Percentiles rank a stretch among this genome's conserved stretches.
Evolutionary conservation across 2,888 invertebrate genomes (phyloP).

Genomic region (Pollenia angustigena): DNA sequence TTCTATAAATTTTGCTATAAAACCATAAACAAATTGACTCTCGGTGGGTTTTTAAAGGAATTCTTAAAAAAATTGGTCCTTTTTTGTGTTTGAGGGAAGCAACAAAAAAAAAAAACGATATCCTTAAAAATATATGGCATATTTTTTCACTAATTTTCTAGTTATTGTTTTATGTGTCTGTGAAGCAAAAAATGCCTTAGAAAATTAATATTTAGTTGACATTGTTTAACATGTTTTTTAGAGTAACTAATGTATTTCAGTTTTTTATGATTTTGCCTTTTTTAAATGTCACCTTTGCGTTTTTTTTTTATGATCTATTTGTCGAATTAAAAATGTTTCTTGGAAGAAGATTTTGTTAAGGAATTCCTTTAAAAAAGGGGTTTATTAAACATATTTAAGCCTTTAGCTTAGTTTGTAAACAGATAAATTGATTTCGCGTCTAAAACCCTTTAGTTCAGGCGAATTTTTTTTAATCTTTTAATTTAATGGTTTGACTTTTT

Average conservation of each 20-base stretch:
- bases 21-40: slow-evolving; percentile 70
- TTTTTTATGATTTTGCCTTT: slow-evolving; percentile 48
- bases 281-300: slow-evolving; percentile 37
- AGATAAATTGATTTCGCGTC: slow-evolving; percentile 7
- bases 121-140: slow-evolving; percentile 3
- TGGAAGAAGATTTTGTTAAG: not conserved
- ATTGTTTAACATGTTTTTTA: slow-evolving; percentile 51
- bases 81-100: slow-evolving; percentile 10
- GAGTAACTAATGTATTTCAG: slow-evolving; percentile 48
- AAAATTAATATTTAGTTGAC: slow-evolving; percentile 67
- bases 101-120: slow-evolving; percentile 3
- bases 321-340: slow-evolving; percentile 25
- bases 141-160: slow-evolving; percentile 8
- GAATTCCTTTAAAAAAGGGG: not conserved
- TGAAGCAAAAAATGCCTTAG: slow-evolving; percentile 49
- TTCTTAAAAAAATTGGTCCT: slow-evolving; percentile 49
- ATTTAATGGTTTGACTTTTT: slow-evolving; percentile 22
- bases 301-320: slow-evolving; percentile 53
- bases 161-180: slow-evolving; percentile 22
- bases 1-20: slow-evolving; percentile 15
- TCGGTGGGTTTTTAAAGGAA: slow-evolving; percentile 69
- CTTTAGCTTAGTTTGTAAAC: not conserved
- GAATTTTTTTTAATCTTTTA: not conserved
- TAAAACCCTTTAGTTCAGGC: not conserved
- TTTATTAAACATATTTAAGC: not conserved